These are phyloP conservation scores for Ciconia nigra DNA, from an alignment of 2,797 vertebrate species.

Conservation along the genomic window DNA sequence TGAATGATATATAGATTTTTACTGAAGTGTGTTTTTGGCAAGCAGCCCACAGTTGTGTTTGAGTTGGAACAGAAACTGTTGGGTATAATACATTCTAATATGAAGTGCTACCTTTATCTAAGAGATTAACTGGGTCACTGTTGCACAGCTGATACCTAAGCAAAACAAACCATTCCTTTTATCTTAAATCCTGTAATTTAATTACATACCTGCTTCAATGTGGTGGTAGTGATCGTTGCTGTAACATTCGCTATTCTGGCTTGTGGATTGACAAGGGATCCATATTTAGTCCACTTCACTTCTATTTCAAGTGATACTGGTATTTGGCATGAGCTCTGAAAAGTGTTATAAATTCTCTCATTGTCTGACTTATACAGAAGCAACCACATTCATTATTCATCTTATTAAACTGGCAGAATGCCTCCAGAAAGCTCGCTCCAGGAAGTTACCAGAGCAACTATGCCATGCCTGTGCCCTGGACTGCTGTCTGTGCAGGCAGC, in stretches of 20 bases:
- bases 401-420: background rate
- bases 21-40: background rate
- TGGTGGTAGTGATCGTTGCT: constrained; percentile 50
- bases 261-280: constrained; percentile 89
- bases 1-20: background rate
- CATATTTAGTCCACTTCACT: constrained; percentile 91
- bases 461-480: background rate
- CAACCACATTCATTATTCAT: background rate
- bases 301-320: constrained; percentile 84
- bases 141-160: background rate
- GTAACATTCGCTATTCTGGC: constrained; percentile 84
- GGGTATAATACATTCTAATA: background rate
- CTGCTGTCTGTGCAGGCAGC: background rate
- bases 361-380: background rate
- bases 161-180: background rate
- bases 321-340: constrained; percentile 81
- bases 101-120: background rate
- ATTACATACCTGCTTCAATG: constrained; percentile 79
- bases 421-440: background rate
- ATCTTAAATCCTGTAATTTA: background rate
- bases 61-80: background rate
- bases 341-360: background rate
- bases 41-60: background rate
- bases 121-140: background rate
- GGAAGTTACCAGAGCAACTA: background rate